Conservation (phyloP, 2,113 vertebrate species). For the Chlamydotis undulata region DNA sequence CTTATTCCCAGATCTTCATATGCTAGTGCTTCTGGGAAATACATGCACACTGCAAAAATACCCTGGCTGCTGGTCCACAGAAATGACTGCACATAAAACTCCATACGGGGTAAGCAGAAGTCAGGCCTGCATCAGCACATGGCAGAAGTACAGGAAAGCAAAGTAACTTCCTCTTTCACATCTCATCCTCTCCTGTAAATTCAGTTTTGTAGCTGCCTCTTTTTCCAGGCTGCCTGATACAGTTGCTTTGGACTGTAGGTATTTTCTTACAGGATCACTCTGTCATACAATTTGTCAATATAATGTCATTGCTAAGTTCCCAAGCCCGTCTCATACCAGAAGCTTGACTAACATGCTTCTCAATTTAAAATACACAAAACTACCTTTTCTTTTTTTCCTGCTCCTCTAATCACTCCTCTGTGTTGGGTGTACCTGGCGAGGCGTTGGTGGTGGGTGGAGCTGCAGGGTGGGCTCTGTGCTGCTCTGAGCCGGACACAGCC, state of each 20-base stretch:
- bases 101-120: not conserved
- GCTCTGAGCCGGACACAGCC: accelerated
- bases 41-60: slow-evolving; percentile 3
- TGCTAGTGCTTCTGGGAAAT: slow-evolving; percentile 51
- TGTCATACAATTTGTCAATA: not conserved
- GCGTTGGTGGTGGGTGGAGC: accelerated
- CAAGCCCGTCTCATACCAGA: not conserved
- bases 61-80: not conserved
- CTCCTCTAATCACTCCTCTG: not conserved
- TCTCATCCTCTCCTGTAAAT: not conserved
- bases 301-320: not conserved
- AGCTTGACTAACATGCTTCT: not conserved
- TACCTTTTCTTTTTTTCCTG: too few relatives aligned
- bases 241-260: not conserved
- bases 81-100: slow-evolving; percentile 31
- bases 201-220: not conserved
- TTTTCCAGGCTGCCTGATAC: not conserved
- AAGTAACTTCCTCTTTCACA: not conserved
- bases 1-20: slow-evolving; percentile 52
- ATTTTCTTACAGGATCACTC: not conserved
- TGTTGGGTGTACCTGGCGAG: accelerated
- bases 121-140: not conserved
- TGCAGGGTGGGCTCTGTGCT: not conserved
- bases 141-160: not conserved
- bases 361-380: not conserved